These are phyloP conservation scores for Pelodiscus sinensis DNA, from an alignment of 2,113 vertebrate species.

Conservation along the genomic window DNA sequence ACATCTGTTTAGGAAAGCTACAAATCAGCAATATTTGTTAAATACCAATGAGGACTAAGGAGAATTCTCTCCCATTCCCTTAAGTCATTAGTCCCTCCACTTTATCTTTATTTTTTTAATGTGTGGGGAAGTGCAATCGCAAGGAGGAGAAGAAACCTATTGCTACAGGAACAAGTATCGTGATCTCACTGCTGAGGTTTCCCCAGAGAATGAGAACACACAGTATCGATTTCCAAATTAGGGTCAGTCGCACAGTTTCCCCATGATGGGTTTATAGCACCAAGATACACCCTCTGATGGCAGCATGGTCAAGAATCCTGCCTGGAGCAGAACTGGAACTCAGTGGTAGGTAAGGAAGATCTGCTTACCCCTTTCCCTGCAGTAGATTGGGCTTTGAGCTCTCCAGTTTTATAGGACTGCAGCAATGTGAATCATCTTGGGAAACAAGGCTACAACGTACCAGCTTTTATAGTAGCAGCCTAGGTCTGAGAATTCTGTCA, in stretches of 20 bases:
- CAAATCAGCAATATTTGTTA: neutral
- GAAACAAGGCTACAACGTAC: neutral
- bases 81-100: constrained; percentile 62
- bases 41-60: neutral
- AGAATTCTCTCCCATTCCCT: constrained; percentile 46
- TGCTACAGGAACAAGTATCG: constrained; percentile 48
- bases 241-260: constrained; percentile 35
- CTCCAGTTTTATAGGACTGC: neutral
- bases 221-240: constrained; percentile 50
- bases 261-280: neutral
- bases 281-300: neutral
- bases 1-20: neutral
- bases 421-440: neutral
- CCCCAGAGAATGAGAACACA: constrained; percentile 61
- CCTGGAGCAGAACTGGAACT: neutral
- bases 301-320: fast-evolving
- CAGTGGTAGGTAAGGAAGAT: neutral
- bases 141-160: constrained; percentile 23
- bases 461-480: neutral
- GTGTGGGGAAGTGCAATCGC: neutral
- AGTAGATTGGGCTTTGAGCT: neutral
- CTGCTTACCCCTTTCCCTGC: neutral
- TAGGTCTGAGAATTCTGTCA: neutral
- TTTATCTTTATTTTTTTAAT: constrained; percentile 29
- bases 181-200: constrained; percentile 13